Base-by-base conservation (phyloP, 1,140 invertebrate species). In the Dufourea novaeangliae region DNA sequence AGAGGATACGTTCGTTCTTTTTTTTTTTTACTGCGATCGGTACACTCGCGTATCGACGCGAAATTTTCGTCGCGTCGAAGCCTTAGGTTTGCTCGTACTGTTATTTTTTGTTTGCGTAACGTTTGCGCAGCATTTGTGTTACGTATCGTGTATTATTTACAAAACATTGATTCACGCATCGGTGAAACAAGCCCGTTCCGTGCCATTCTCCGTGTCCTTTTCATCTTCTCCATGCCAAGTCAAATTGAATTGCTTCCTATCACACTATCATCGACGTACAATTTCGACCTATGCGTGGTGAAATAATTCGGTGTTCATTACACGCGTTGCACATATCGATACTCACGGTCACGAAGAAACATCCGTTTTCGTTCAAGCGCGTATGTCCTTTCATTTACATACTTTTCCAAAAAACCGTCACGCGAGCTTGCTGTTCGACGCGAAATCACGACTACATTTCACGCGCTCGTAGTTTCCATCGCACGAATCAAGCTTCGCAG, bases 171-270 rank as follows among this genome's bases (percentile, higher is more conserved):
- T 61, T 56, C n/a, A 37, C 25, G 67, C 66, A 68, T 54, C 20
- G 27, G 46, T 20, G n/a, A 6, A 34, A 34, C 29, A 14, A 2
- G 10, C 10, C n/a, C 22, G 32, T 5, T 70, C 39, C 41, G 14
- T 17, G 32, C n/a, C 2, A 27, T 52, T 39, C 2, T 25, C 6
- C 2, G n/a, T 50, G 34, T 25, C 52, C 27, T 74, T 76, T 61
- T 79, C 64, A 59, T 46, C 62, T 57, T 52, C 37, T 14, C 81
- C 81, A 83, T 84, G 82, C 82, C 82, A 84, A n/a, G 75, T 80
- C 77, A 52, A 41, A 76, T 67, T 8, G 34, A 70, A 56, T 29
- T 29, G 63, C 41, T 61, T 66, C 8, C 27, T 44, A 56, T 25
- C 22, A 4, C 50, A 54, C 14, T n/a, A n/a, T 29, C 41, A 62